These are phyloP conservation scores for Melitaea cinxia DNA, from an alignment of 1,140 invertebrate species.

Conservation along the genomic window DNA sequence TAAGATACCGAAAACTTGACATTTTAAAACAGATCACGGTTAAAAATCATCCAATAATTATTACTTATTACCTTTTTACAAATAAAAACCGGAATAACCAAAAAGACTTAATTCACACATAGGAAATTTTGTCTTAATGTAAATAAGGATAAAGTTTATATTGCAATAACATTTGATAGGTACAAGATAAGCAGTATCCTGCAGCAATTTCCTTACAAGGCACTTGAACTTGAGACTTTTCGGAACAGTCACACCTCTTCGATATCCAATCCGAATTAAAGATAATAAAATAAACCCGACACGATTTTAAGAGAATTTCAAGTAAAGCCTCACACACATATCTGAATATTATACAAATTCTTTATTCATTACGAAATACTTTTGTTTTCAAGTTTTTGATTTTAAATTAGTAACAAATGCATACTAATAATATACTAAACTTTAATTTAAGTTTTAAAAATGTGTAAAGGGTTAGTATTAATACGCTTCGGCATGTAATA, in stretches of 20 bases:
- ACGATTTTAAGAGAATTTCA: constrained; percentile 11
- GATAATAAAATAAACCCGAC: constrained; percentile 37
- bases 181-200: constrained; percentile 18
- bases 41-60: constrained; percentile 1
- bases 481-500: no score
- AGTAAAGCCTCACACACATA: background rate
- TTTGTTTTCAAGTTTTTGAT: no score
- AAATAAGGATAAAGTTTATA: background rate
- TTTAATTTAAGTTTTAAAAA: no score
- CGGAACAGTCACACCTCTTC: constrained; percentile 22
- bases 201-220: constrained; percentile 15
- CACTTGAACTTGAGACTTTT: constrained; percentile 18
- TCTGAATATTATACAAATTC: background rate
- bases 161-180: background rate
- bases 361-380: no score
- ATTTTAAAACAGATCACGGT: constrained; percentile 2
- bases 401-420: no score
- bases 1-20: background rate
- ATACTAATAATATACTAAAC: no score
- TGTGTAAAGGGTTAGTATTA: no score
- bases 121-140: background rate
- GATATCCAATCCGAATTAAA: constrained; percentile 33
- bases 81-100: background rate
- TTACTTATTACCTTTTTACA: constrained; percentile 9
- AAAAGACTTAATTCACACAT: background rate